Conservation (phyloP, 2,888 invertebrate genomes). For the Coremacera marginata region DNA sequence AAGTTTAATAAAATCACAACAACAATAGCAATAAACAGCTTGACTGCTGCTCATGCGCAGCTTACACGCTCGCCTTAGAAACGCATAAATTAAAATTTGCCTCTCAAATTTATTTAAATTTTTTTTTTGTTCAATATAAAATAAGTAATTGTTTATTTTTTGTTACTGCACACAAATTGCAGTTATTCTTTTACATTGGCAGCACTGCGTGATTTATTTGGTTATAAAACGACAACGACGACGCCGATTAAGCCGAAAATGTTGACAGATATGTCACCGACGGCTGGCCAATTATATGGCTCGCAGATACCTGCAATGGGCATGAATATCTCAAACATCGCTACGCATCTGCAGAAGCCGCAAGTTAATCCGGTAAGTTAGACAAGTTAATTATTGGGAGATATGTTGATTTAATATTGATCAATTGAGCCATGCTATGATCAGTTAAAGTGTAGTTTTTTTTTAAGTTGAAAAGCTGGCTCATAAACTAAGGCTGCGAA, state of each 20-base stretch:
- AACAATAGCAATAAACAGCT: slow-evolving; percentile 6
- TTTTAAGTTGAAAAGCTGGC: too few relatives aligned
- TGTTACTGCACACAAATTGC: not conserved
- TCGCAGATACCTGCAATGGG: slow-evolving; percentile 74
- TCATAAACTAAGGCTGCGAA: too few relatives aligned
- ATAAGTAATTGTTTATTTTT: not conserved
- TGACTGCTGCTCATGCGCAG: not conserved
- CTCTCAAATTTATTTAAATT: not conserved
- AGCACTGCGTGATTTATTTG: slow-evolving; percentile 23
- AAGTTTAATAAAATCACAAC: not conserved
- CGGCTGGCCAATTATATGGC: slow-evolving; percentile 74
- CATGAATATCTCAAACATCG: slow-evolving; percentile 72
- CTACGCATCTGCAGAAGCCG: slow-evolving; percentile 69
- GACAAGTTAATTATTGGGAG: not conserved
- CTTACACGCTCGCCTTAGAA: not conserved
- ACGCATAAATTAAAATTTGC: not conserved
- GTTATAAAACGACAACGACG: not conserved
- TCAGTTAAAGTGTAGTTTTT: too few relatives aligned
- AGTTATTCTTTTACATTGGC: slow-evolving; percentile 19
- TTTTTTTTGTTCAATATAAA: not conserved
- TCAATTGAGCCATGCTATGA: too few relatives aligned
- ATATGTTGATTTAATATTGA: not conserved
- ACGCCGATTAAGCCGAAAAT: slow-evolving; percentile 58
- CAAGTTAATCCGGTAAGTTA: slow-evolving; percentile 70
- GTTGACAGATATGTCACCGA: slow-evolving; percentile 75